Base-by-base conservation (phyloP, 2,113 vertebrate genomes). In the Empidonax alnorum region DNA sequence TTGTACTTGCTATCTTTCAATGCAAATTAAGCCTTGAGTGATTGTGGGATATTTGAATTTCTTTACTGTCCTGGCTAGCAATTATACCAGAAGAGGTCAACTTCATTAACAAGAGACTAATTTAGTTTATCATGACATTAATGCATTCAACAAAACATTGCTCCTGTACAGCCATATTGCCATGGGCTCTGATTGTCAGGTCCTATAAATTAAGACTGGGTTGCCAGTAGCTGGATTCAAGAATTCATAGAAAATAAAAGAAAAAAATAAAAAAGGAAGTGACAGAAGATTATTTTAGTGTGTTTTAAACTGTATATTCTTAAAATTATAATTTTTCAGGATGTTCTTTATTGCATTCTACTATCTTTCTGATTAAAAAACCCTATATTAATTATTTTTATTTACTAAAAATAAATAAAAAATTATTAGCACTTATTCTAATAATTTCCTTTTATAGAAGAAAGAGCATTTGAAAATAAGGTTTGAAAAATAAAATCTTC, bases 141-240 rank as follows among this genome's bases (percentile, higher is more conserved):
- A 94, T 85, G 52, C 23, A 90, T 95, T 90, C 89, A 93, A 74
- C 4, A 78, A 75, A 95, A 25, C 33, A 86, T 85, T 92, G 88
- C 75, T 95, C 72, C 72, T 84, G 28, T 90, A n/a, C 68, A 90
- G 88, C 68, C 92, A 61, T 42, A 69, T 47, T 69, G 76, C 90
- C 58, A 82, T 53, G 16, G 88, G 79, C 79, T 92, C 21, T 63
- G 31, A 49, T 90, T 95, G 88, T 94, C 90, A 85, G 22, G 52
- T 84, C 87, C 31, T 65, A 73, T 90, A 94, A 89, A 68, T n/a
- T 24, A 81, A 81, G 19, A 75, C 0, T 58, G 19, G 20, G 12
- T 84, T 75, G 35, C 84, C 77, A 56, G 65, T 53, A 79, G 47
- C 61, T 79, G 62, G 9, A 73, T 37, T 82, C 14, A 67, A 66